Conservation (phyloP, 2,797 vertebrate genomes). For the Galago senegalensis region DNA sequence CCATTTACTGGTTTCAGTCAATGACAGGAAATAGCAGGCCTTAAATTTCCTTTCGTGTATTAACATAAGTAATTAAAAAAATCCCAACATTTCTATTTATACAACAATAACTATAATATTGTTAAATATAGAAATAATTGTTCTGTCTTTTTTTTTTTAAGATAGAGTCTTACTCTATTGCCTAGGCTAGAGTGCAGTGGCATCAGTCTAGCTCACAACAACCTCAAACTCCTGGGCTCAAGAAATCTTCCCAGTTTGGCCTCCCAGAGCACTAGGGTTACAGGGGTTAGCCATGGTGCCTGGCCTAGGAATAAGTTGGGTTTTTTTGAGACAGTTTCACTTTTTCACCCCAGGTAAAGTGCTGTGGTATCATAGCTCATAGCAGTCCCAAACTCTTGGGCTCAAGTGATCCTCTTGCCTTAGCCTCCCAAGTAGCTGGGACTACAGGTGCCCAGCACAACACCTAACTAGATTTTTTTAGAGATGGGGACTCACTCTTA, state of each 20-base stretch:
- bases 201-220: background rate
- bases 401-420: background rate
- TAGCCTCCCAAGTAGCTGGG: background rate
- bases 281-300: too few species aligned
- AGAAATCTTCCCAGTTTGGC: background rate
- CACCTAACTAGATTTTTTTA: background rate
- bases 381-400: background rate
- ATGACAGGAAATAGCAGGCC: background rate
- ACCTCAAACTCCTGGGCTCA: background rate
- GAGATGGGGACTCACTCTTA: background rate
- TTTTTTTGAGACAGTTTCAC: background rate
- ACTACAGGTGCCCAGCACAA: background rate
- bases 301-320: background rate
- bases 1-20: background rate
- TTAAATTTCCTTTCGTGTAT: constrained; percentile 23
- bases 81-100: background rate
- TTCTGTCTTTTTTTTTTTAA: background rate
- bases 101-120: constrained; percentile 17
- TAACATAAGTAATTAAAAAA: constrained; percentile 28
- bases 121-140: constrained; percentile 42
- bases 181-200: background rate
- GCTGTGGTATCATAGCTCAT: background rate
- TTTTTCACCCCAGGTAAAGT: background rate
- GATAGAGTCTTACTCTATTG: background rate
- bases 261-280: background rate